phyloP scores from a whole-genome alignment of 2,888 invertebrate genomes.

The Deroplatys truncata region DNA sequence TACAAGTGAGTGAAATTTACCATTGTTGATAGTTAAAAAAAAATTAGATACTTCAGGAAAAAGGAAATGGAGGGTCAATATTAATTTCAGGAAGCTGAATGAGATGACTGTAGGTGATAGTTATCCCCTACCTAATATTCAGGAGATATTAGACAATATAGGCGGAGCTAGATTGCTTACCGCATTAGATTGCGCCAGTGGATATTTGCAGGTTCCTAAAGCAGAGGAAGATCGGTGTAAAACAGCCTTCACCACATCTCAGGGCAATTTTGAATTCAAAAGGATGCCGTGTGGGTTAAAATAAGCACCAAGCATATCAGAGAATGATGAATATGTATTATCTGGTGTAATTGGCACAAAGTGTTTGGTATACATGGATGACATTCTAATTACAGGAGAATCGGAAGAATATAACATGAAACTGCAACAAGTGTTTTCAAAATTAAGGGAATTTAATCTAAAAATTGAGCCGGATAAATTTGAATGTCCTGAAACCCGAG shows the following conservation, averaged over 20 bases:
- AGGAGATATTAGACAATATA: conserved; percentile 1
- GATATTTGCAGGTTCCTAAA: background rate
- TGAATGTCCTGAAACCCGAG: background rate
- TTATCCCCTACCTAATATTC: background rate
- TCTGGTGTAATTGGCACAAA: background rate
- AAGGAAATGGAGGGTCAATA: background rate
- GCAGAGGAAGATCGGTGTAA: background rate
- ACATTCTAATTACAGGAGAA: background rate
- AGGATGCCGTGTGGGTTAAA: too few species aligned
- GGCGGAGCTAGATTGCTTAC: background rate
- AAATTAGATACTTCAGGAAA: background rate
- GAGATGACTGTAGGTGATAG: background rate
- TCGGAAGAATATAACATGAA: background rate
- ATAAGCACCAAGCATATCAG: background rate
- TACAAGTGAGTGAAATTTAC: background rate
- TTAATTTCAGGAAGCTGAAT: background rate
- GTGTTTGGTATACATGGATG: background rate
- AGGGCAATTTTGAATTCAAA: background rate
- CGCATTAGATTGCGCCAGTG: background rate
- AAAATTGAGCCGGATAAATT: background rate
- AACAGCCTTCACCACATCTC: background rate
- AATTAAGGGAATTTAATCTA: background rate
- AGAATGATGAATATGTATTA: background rate
- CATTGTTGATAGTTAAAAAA: background rate
- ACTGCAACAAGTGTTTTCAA: too few species aligned